A percentile compares a stretch with the other conserved stretches of the same genome.
phyloP scores from a whole-genome alignment of 2,888 invertebrate genomes.

The Cepaea hortensis region DNA sequence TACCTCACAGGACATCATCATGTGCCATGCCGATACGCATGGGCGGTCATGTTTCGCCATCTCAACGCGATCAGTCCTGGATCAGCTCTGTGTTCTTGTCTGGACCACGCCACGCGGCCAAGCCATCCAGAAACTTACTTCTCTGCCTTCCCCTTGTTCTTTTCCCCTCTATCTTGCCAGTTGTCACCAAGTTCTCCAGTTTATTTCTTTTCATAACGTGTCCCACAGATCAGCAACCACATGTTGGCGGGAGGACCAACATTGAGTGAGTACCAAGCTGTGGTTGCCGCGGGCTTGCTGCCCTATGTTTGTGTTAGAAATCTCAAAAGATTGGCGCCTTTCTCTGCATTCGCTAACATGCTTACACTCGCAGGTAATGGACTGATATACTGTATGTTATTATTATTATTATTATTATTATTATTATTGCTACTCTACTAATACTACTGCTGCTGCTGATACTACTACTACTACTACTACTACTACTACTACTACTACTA shows the following conservation, averaged over 20 bases:
- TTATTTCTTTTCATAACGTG: neutral
- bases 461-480: neutral
- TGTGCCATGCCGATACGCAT: no score
- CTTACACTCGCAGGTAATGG: conserved; percentile 81
- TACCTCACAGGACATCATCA: no score
- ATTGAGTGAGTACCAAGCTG: conserved; percentile 81
- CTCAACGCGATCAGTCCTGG: no score
- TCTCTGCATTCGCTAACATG: conserved; percentile 89
- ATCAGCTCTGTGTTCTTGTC: no score
- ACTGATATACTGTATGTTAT: no score
- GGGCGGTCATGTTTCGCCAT: no score
- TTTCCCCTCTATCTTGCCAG: no score
- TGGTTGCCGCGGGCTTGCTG: conserved; percentile 67
- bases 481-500: neutral
- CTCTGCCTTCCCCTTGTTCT: no score
- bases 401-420: neutral
- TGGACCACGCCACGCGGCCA: no score
- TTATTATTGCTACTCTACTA: neutral
- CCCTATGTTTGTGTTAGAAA: conserved; percentile 79
- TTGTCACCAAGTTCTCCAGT: no score
- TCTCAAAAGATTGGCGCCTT: conserved; percentile 86
- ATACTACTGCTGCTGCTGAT: neutral
- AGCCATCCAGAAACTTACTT: no score
- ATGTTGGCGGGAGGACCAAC: conserved; percentile 65
- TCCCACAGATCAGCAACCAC: conserved; percentile 55